Percentiles rank a stretch among this genome's conserved stretches.
These are phyloP conservation scores for Dipodomys stephensi DNA, from an alignment of 2,113 vertebrate species.

Conservation along the genomic window DNA sequence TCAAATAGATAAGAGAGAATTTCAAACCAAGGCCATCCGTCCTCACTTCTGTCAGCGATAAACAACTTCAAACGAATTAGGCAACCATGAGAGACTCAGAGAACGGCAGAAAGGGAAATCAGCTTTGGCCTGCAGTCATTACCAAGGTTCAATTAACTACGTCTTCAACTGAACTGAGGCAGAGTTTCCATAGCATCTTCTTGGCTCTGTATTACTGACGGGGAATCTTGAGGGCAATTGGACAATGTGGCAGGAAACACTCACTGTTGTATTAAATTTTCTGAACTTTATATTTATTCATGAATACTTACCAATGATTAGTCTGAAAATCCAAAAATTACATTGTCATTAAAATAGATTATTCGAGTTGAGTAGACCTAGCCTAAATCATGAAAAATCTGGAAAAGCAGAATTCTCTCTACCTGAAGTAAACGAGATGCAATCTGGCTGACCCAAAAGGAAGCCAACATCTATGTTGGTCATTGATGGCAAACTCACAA, in stretches of 20 bases:
- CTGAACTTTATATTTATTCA: no score
- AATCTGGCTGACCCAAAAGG: not conserved
- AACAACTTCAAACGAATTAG: constrained; percentile 78
- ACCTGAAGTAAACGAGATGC: not conserved
- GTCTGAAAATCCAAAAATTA: not conserved
- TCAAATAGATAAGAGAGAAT: constrained; percentile 78
- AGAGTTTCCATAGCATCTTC: not conserved
- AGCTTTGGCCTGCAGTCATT: not conserved
- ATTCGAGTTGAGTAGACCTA: not conserved
- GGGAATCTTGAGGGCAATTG: not conserved
- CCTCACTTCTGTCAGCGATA: constrained; percentile 49
- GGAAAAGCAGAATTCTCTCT: not conserved
- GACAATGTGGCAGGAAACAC: not conserved
- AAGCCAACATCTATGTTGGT: not conserved
- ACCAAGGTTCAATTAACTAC: constrained; percentile 30
- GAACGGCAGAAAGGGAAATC: not conserved
- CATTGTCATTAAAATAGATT: constrained; percentile 5
- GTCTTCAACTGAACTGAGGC: constrained; percentile 32
- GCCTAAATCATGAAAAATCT: not conserved
- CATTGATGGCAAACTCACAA: not conserved
- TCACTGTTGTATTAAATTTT: no score
- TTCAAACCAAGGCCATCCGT: constrained; percentile 71
- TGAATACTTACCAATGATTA: no score
- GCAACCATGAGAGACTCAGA: constrained; percentile 7
- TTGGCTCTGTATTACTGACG: constrained; percentile 32